These are phyloP conservation scores for Corythornis madagascariensis DNA, from an alignment of 2,113 vertebrate genomes.

Conservation along the genomic window DNA sequence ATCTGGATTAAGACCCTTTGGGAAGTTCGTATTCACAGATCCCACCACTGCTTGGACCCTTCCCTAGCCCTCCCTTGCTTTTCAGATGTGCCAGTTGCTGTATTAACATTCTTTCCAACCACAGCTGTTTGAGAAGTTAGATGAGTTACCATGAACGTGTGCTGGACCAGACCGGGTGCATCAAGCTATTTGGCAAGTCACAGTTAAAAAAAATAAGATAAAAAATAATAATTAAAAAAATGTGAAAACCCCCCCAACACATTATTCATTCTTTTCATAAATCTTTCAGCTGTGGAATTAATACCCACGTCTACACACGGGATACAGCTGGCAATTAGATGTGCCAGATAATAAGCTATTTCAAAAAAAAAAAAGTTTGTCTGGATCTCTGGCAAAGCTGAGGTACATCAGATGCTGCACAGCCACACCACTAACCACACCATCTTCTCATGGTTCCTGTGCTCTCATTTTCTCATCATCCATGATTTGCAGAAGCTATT, in stretches of 20 bases:
- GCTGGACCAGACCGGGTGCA: background rate
- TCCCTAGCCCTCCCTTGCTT: background rate
- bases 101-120: conserved; percentile 24
- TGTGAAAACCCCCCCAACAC: background rate
- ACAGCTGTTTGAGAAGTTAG: background rate
- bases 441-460: background rate
- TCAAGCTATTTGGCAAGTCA: background rate
- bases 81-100: background rate
- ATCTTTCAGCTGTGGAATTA: conserved; percentile 25
- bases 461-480: background rate
- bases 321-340: conserved; percentile 7
- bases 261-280: background rate
- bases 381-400: background rate
- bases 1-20: background rate
- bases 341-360: conserved; percentile 16
- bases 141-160: background rate
- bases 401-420: background rate
- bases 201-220: background rate
- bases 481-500: background rate
- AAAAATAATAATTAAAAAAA: no score
- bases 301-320: background rate
- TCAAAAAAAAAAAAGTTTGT: background rate
- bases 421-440: background rate
- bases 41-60: background rate
- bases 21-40: background rate